phyloP scores from a whole-genome alignment of 2,113 vertebrate genomes.

The Rana temporaria region DNA sequence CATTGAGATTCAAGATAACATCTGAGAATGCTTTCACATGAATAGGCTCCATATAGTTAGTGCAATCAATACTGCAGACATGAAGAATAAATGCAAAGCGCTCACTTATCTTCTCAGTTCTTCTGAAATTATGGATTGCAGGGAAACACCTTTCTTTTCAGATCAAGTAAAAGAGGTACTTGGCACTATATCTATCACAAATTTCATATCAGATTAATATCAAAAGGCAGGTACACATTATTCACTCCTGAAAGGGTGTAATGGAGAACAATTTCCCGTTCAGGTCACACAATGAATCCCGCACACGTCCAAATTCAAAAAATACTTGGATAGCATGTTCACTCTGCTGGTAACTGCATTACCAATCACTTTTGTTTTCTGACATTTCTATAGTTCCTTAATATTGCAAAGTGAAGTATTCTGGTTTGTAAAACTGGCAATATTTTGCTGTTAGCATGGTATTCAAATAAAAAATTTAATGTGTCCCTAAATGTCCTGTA shows the following conservation, averaged over 20 bases:
- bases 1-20: slow-evolving; percentile 9
- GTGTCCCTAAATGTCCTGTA: too few species aligned
- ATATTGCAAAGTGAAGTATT: too few species aligned
- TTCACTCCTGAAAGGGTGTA: not conserved
- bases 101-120: slow-evolving; percentile 28
- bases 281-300: too few species aligned
- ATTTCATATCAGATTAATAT: slow-evolving; percentile 10
- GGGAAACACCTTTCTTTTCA: slow-evolving; percentile 23
- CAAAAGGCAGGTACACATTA: not conserved
- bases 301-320: too few species aligned
- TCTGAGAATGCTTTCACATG: slow-evolving; percentile 8
- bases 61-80: slow-evolving; percentile 31
- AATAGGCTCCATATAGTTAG: slow-evolving; percentile 37
- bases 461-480: too few species aligned
- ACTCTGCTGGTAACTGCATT: not conserved
- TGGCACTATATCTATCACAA: not conserved
- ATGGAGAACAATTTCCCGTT: not conserved
- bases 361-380: too few species aligned
- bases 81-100: slow-evolving; percentile 22
- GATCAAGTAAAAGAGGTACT: slow-evolving; percentile 5
- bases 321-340: not conserved
- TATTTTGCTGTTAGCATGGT: too few species aligned
- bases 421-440: too few species aligned
- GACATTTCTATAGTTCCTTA: too few species aligned
- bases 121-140: slow-evolving; percentile 32